Conservation (phyloP, 2,797 vertebrate species). For the Pantherophis vulpinus region DNA sequence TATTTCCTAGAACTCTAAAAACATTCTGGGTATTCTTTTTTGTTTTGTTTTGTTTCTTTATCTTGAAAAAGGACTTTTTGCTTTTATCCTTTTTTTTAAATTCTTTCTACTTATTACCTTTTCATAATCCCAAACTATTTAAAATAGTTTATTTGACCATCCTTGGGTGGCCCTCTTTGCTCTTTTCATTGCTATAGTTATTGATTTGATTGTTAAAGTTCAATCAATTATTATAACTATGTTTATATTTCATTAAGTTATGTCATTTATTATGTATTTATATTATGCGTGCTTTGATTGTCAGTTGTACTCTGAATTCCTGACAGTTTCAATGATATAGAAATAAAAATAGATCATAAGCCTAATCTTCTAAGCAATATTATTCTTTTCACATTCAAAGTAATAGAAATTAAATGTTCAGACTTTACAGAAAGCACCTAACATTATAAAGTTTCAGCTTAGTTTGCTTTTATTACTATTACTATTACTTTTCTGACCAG, state of each 20-base stretch:
- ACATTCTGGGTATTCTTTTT: constrained; percentile 16
- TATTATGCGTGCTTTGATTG: not conserved
- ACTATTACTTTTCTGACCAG: constrained; percentile 10
- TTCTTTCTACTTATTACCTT: constrained; percentile 12
- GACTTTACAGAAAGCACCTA: not conserved
- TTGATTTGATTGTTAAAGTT: not conserved
- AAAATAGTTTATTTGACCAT: not conserved
- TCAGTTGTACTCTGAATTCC: not conserved
- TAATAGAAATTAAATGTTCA: not conserved
- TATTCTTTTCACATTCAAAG: constrained; percentile 2
- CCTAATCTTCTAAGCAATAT: not conserved
- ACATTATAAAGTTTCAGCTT: not conserved
- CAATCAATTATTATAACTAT: not conserved
- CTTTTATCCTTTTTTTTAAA: not conserved
- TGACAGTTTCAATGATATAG: not conserved
- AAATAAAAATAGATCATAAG: not conserved
- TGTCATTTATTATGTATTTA: not conserved
- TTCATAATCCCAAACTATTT: not conserved
- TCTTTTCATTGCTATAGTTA: not conserved
- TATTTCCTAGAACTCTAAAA: constrained; percentile 17
- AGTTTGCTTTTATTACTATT: constrained; percentile 11
- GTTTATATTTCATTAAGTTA: not conserved
- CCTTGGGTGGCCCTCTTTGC: not conserved
- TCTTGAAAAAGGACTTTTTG: not conserved
- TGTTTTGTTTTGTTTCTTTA: constrained; percentile 27